These are phyloP conservation scores for Caenorhabditis remanei DNA, from an alignment of 1,140 invertebrate genomes.

Conservation along the genomic window DNA sequence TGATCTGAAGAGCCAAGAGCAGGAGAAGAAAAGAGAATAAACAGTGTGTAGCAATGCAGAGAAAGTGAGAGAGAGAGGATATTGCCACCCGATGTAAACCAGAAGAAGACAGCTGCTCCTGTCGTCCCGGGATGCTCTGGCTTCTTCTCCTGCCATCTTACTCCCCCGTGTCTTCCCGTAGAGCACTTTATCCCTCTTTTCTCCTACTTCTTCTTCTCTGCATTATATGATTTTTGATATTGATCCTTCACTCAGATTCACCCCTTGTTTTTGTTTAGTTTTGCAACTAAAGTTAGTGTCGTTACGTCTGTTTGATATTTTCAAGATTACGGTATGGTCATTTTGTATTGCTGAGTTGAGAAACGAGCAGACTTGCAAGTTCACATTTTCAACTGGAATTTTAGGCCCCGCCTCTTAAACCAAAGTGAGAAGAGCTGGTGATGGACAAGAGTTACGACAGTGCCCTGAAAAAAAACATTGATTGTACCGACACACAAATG, in stretches of 20 bases:
- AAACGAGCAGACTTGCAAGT: too few relatives aligned
- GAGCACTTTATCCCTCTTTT: constrained; percentile 34
- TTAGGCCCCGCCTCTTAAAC: too few relatives aligned
- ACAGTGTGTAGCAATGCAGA: constrained; percentile 46
- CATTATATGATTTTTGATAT: constrained; percentile 27
- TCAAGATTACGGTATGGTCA: too few relatives aligned
- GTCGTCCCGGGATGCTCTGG: background rate
- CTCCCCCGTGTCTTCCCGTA: constrained; percentile 22
- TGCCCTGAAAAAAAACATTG: too few relatives aligned
- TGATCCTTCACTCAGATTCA: background rate
- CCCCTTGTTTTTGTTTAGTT: background rate
- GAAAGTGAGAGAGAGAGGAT: background rate
- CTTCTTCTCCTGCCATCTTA: constrained; percentile 5
- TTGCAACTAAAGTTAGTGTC: too few relatives aligned
- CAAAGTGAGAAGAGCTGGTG: too few relatives aligned
- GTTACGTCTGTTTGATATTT: too few relatives aligned
- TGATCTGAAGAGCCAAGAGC: background rate
- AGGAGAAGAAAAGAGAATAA: background rate
- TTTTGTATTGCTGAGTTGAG: too few relatives aligned
- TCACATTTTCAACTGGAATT: too few relatives aligned
- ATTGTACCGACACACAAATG: too few relatives aligned
- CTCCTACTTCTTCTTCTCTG: background rate
- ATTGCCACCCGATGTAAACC: constrained; percentile 24
- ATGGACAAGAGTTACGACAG: too few relatives aligned
- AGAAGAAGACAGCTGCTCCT: constrained; percentile 28